Conservation (phyloP, 2,797 vertebrate species). For the Brachymystax lenok region DNA sequence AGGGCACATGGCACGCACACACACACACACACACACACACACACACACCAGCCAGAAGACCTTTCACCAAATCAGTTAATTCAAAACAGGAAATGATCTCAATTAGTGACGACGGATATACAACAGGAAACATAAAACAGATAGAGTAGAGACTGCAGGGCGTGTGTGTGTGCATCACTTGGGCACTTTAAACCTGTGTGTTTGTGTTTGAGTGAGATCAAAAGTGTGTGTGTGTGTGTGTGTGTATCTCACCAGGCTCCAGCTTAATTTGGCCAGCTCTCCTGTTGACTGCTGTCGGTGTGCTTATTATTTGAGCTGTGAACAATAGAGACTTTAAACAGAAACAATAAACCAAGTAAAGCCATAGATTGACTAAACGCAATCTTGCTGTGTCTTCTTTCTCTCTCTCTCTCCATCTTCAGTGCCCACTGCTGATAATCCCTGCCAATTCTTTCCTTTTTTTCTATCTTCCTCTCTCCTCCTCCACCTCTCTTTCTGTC, state of each 20-base stretch:
- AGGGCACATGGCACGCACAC: background rate
- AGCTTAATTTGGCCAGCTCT: background rate
- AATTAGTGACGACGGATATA: background rate
- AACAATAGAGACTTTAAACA: constrained; percentile 21
- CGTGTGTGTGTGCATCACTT: constrained; percentile 18
- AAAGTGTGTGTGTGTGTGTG: background rate
- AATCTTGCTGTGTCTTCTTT: background rate
- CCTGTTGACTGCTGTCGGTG: background rate
- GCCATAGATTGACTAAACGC: constrained; percentile 15
- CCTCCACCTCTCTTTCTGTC: background rate
- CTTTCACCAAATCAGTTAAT: background rate
- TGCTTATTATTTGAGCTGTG: constrained; percentile 2
- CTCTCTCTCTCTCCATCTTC: constrained; percentile 10
- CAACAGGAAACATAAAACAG: constrained; percentile 1
- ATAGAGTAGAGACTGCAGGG: background rate
- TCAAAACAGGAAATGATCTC: background rate
- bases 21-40: no score
- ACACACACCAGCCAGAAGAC: background rate
- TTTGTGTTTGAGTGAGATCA: background rate
- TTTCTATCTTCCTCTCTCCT: background rate
- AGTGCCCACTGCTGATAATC: no score
- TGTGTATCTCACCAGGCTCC: constrained; percentile 4
- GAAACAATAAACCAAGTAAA: constrained; percentile 14
- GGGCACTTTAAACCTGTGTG: constrained; percentile 7
- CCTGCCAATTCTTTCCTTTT: background rate